Percentiles rank a stretch among this genome's conserved stretches.
Conservation (phyloP, 1,140 invertebrate species). For the Zaprionus davidi region DNA sequence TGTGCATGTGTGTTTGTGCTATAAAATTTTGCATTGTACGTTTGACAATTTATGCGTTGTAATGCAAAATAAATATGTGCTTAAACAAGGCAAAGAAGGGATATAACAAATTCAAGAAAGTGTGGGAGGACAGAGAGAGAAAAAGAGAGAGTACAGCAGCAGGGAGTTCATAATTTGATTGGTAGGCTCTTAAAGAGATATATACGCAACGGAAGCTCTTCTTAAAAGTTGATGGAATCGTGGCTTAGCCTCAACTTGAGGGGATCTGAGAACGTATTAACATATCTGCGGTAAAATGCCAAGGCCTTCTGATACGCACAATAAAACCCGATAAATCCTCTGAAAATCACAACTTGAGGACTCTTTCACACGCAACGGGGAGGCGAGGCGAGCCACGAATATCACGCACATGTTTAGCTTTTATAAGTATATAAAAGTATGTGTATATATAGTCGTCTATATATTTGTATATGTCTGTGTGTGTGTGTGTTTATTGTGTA, state of each 20-base stretch:
- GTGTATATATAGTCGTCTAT: neutral
- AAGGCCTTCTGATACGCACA: slow-evolving; percentile 70
- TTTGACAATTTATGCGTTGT: slow-evolving; percentile 41
- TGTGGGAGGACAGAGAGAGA: too few relatives aligned
- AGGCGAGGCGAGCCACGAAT: neutral
- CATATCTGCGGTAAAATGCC: slow-evolving; percentile 71
- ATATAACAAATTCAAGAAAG: neutral
- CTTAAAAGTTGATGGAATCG: slow-evolving; percentile 65
- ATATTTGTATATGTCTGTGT: neutral
- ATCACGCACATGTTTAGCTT: slow-evolving; percentile 34
- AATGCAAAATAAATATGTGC: slow-evolving; percentile 67
- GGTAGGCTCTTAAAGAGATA: slow-evolving; percentile 13
- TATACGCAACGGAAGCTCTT: slow-evolving; percentile 12
- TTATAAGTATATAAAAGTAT: slow-evolving; percentile 20
- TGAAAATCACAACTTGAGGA: slow-evolving; percentile 76
- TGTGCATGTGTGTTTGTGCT: slow-evolving; percentile 32
- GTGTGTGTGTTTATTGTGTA: slow-evolving; percentile 17
- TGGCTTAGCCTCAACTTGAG: neutral
- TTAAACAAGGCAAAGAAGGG: slow-evolving; percentile 43
- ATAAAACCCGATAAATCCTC: slow-evolving; percentile 79
- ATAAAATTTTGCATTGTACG: slow-evolving; percentile 48
- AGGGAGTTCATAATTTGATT: slow-evolving; percentile 32
- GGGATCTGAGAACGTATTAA: slow-evolving; percentile 43
- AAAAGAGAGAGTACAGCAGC: neutral
- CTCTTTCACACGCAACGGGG: slow-evolving; percentile 69